Conservation (phyloP, 2,113 vertebrate species). For the Bufo bufo region DNA sequence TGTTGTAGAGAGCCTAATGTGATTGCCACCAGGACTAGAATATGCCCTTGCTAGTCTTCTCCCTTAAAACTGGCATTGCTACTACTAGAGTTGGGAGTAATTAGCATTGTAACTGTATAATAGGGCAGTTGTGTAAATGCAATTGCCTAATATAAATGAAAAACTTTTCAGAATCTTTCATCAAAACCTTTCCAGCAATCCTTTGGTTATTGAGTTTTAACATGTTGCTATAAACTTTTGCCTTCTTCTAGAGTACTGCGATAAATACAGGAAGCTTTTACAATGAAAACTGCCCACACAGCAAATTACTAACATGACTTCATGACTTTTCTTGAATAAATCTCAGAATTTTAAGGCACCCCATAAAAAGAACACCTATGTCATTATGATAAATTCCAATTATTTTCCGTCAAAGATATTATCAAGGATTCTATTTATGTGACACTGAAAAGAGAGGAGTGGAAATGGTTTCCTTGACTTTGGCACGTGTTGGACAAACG, state of each 20-base stretch:
- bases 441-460: constrained; percentile 1
- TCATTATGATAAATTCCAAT: constrained; percentile 26
- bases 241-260: not conserved
- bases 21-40: not conserved
- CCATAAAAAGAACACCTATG: constrained; percentile 29
- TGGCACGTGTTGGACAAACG: constrained; percentile 32
- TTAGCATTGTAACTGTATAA: not conserved
- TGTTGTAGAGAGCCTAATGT: too few species aligned
- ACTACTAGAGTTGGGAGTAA: not conserved
- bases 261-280: not conserved
- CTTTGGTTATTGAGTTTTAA: not conserved
- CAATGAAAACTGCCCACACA: not conserved
- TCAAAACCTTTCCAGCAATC: not conserved
- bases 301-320: not conserved
- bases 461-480: constrained; percentile 42
- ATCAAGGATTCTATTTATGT: constrained; percentile 2
- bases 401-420: constrained; percentile 21
- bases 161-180: not conserved
- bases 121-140: too few species aligned
- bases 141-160: too few species aligned
- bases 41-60: not conserved
- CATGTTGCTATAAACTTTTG: not conserved
- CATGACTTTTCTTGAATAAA: constrained; percentile 29
- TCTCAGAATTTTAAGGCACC: not conserved
- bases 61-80: not conserved